Percentiles rank a stretch among this genome's conserved stretches.
Conservation (phyloP, 2,888 invertebrate genomes). For the Neoitamus cyanurus region DNA sequence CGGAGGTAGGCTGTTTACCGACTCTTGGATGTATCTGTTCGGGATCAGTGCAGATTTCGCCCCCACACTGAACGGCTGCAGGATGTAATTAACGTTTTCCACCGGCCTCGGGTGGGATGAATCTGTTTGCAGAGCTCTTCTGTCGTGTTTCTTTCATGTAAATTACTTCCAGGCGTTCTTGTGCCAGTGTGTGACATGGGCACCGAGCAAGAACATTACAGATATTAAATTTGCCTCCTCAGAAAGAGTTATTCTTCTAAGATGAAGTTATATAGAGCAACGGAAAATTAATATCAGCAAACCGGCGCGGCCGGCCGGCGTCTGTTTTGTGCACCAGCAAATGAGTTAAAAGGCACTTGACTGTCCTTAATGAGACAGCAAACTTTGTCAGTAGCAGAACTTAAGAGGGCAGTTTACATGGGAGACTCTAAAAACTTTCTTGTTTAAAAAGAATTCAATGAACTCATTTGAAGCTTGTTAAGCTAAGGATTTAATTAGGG, state of each 20-base stretch:
- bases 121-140: conserved; percentile 24
- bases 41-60: conserved; percentile 23
- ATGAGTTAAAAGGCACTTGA: too few species aligned
- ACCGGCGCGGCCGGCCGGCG: too few species aligned
- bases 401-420: too few species aligned
- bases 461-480: too few species aligned
- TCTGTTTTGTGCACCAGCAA: too few species aligned
- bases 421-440: too few species aligned
- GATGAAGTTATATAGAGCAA: background rate
- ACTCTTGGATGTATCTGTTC: conserved; percentile 45
- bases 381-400: too few species aligned
- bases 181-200: background rate
- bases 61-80: conserved; percentile 40
- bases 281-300: background rate
- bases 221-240: background rate
- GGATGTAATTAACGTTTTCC: conserved; percentile 53
- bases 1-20: conserved; percentile 47
- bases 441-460: too few species aligned
- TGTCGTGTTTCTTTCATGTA: conserved; percentile 48
- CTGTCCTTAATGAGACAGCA: too few species aligned
- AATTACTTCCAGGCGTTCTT: conserved; percentile 29
- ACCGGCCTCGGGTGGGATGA: conserved; percentile 20
- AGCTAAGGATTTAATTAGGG: too few species aligned
- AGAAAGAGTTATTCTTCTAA: background rate
- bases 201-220: background rate